These are phyloP conservation scores for Drosophila gaucha DNA, from an alignment of 2,888 invertebrate genomes.

Conservation along the genomic window DNA sequence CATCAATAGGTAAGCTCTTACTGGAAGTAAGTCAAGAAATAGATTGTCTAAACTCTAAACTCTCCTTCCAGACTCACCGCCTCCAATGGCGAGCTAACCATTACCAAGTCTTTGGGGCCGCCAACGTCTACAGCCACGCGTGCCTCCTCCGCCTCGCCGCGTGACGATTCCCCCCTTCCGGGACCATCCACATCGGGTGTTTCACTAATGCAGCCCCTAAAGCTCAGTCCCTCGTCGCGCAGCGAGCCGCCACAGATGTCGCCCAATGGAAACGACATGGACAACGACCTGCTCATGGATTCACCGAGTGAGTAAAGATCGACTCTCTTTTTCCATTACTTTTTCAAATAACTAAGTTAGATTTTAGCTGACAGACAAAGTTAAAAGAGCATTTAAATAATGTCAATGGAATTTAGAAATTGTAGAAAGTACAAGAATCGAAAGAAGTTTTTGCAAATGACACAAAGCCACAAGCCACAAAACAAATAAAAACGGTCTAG, in stretches of 20 bases:
- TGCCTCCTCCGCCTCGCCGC: conserved; percentile 75
- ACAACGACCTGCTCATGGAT: conserved; percentile 90
- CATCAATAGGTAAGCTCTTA: conserved; percentile 87
- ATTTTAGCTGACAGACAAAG: background rate
- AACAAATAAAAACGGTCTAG: too few relatives aligned
- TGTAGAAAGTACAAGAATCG: too few relatives aligned
- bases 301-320: conserved; percentile 91
- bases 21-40: accelerated
- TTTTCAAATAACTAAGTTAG: conserved; percentile 28
- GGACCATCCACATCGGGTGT: conserved; percentile 69
- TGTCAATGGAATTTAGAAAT: too few relatives aligned
- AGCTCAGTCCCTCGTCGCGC: conserved; percentile 86
- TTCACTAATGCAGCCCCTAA: conserved; percentile 85
- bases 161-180: conserved; percentile 70
- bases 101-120: conserved; percentile 90
- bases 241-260: conserved; percentile 86
- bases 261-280: conserved; percentile 87
- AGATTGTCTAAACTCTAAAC: background rate
- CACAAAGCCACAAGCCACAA: too few relatives aligned
- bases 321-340: conserved; percentile 60
- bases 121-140: conserved; percentile 78
- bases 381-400: too few relatives aligned
- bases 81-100: conserved; percentile 92
- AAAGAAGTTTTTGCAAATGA: too few relatives aligned
- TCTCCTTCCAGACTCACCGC: conserved; percentile 87